phyloP scores from a whole-genome alignment of 1,140 invertebrate genomes.

The Portunus trituberculatus region DNA sequence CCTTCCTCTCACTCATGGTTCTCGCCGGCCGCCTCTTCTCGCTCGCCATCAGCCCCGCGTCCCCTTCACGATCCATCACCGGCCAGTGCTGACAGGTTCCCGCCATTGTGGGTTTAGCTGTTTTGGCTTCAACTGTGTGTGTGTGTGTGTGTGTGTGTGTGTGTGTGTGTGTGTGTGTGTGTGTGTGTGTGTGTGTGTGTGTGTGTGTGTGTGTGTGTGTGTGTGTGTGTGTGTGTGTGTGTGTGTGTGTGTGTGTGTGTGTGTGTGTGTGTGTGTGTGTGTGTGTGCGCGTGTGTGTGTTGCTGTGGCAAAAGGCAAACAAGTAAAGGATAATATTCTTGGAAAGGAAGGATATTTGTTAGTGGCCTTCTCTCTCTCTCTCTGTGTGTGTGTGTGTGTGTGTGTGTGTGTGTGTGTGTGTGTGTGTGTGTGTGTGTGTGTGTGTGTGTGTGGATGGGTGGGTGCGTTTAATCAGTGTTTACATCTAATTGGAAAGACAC shows the following conservation, averaged over 20 bases:
- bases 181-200: too few species aligned
- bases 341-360: neutral
- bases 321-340: neutral
- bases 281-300: neutral
- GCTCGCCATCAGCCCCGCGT: neutral
- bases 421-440: neutral
- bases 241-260: too few species aligned
- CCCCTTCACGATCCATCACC: slow-evolving; percentile 8
- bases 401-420: neutral
- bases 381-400: neutral
- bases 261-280: too few species aligned
- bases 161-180: too few species aligned
- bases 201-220: neutral
- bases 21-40: neutral
- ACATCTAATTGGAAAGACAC: neutral
- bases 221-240: too few species aligned
- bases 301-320: neutral
- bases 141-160: too few species aligned
- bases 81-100: neutral
- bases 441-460: neutral
- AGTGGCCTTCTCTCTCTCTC: too few species aligned
- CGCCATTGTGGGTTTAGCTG: neutral
- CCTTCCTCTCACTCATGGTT: neutral
- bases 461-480: neutral
- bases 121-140: too few species aligned